These are phyloP conservation scores for Sprattus sprattus DNA, from an alignment of 2,113 vertebrate genomes.

Conservation along the genomic window DNA sequence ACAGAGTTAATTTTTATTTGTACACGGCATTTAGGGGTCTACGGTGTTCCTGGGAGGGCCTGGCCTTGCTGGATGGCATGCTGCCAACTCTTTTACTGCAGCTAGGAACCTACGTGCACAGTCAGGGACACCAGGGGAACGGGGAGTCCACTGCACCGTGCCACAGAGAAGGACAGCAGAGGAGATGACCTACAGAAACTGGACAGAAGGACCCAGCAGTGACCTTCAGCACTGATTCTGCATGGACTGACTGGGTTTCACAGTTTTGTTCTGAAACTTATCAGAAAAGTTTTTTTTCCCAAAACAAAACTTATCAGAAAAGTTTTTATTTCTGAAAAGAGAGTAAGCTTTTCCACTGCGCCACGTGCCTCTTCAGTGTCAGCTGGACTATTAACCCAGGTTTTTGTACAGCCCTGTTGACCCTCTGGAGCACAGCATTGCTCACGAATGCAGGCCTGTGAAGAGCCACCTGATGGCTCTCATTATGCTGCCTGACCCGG, in stretches of 20 bases:
- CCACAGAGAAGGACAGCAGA: slow-evolving; percentile 24
- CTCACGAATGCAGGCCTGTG: neutral
- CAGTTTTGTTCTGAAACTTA: neutral
- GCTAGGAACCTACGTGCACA: slow-evolving; percentile 65
- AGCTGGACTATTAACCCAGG: neutral
- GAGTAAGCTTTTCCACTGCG: neutral
- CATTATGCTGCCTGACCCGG: neutral
- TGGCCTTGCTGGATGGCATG: slow-evolving; percentile 84
- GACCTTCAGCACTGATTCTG: neutral
- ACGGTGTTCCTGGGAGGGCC: slow-evolving; percentile 82
- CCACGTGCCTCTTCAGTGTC: neutral
- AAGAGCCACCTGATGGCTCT: neutral
- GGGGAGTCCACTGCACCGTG: neutral
- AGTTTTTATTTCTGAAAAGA: no score
- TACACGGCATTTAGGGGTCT: slow-evolving; percentile 71
- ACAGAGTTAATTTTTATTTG: neutral
- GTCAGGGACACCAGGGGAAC: neutral
- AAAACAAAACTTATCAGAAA: no score
- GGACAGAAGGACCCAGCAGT: neutral
- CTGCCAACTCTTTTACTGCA: slow-evolving; percentile 79
- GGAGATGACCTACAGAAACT: neutral
- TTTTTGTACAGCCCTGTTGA: neutral
- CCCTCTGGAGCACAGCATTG: neutral
- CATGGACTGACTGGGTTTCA: neutral
- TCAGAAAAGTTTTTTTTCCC: neutral